Conservation (phyloP, 2,113 vertebrate species). For the Stigmatopora nigra region DNA sequence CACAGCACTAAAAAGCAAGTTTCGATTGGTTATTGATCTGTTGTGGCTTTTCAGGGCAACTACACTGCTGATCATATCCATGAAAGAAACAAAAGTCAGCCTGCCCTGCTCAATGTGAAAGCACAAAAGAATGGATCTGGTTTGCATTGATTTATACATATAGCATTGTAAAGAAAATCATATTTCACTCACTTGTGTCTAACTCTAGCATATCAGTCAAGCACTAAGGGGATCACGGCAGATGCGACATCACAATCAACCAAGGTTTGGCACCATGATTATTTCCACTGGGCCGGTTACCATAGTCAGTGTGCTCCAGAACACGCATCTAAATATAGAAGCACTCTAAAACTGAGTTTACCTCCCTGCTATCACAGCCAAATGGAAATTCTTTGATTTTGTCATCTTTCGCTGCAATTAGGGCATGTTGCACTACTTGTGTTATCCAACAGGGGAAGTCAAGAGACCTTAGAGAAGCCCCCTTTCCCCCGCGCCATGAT, state of each 20-base stretch:
- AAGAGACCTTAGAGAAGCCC: conserved; percentile 27
- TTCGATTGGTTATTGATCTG: not conserved
- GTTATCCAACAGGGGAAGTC: conserved; percentile 34
- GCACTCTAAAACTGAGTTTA: conserved; percentile 40
- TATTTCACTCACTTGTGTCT: not conserved
- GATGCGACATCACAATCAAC: conserved; percentile 45
- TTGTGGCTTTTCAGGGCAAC: conserved; percentile 45
- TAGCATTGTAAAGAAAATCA: not conserved
- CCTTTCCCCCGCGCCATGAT: no score
- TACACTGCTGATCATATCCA: conserved; percentile 42
- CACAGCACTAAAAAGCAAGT: not conserved
- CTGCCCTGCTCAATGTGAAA: conserved; percentile 52
- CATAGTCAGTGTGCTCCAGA: conserved; percentile 19
- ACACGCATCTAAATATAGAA: conserved; percentile 45
- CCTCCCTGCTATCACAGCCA: conserved; percentile 48
- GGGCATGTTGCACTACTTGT: conserved; percentile 52
- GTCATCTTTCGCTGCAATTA: conserved; percentile 54
- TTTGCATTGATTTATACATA: conserved; percentile 25
- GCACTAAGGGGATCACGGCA: conserved; percentile 52
- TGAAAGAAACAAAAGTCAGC: conserved; percentile 45
- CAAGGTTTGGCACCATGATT: conserved; percentile 55
- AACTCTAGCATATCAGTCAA: conserved; percentile 41
- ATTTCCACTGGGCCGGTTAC: conserved; percentile 18
- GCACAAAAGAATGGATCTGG: conserved; percentile 44
- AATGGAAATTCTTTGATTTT: conserved; percentile 57